Evolutionary conservation across 2,113 vertebrate species (phyloP).

Genomic region (Brachypodius melanocephalos): DNA sequence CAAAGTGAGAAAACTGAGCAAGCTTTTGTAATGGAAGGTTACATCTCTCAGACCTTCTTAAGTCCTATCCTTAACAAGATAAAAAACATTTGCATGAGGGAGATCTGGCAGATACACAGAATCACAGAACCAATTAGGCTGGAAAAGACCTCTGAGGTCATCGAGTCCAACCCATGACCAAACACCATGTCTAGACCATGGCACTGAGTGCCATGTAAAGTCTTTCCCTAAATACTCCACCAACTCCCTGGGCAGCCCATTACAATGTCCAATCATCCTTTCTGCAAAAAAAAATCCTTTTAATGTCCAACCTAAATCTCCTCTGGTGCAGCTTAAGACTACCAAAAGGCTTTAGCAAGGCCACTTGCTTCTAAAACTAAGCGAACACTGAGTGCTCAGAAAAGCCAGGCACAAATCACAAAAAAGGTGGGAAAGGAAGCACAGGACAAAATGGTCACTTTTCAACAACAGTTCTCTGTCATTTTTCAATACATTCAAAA

Average conservation of each 20-base stretch:
- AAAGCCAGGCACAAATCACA: neutral
- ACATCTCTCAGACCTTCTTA: neutral
- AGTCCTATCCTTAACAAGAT: neutral
- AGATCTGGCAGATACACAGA: neutral
- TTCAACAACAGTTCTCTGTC: neutral
- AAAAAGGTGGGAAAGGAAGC: neutral
- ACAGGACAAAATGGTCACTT: neutral
- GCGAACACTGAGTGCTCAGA: neutral
- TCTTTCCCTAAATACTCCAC: neutral
- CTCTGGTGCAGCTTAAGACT: neutral
- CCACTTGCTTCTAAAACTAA: neutral
- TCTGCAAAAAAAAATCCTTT: neutral
- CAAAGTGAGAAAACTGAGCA: neutral
- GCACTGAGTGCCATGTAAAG: neutral
- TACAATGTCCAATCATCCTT: neutral
- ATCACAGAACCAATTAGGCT: neutral
- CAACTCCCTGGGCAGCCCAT: neutral
- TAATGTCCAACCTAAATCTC: neutral
- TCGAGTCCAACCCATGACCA: fast-evolving
- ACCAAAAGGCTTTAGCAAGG: neutral
- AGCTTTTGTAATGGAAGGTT: neutral
- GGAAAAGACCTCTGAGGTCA: neutral
- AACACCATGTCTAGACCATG: neutral
- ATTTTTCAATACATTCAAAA: neutral
- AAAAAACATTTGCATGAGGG: neutral